These are phyloP conservation scores for Eristalis tenax DNA, from an alignment of 2,888 invertebrate species.

Conservation along the genomic window DNA sequence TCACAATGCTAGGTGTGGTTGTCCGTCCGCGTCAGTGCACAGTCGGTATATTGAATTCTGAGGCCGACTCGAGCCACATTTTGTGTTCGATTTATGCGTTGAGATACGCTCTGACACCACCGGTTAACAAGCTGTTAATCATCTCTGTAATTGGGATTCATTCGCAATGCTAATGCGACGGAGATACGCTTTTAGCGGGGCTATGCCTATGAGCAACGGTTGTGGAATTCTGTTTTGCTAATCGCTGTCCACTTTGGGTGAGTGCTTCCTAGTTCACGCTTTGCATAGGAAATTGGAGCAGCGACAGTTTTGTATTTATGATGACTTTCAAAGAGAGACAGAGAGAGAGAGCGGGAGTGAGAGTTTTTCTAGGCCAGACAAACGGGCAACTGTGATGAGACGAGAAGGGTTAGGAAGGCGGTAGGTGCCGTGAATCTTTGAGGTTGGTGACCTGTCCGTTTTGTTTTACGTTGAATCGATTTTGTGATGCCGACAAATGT, in stretches of 20 bases:
- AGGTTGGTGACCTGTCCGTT: no score
- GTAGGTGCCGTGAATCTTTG: no score
- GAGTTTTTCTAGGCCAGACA: no score
- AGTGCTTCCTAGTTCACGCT: conserved; percentile 9
- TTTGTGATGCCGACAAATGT: no score
- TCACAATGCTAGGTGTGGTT: conserved; percentile 58
- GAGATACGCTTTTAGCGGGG: conserved; percentile 10
- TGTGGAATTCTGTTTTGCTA: conserved; percentile 31
- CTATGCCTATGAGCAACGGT: conserved; percentile 21
- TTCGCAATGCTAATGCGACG: conserved; percentile 17
- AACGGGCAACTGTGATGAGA: no score
- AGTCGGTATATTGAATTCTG: background rate
- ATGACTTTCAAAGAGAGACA: no score
- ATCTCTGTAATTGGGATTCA: conserved; percentile 42
- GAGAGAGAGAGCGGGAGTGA: no score
- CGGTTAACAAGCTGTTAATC: conserved; percentile 51
- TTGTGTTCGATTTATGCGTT: background rate
- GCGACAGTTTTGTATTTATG: background rate
- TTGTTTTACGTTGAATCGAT: no score
- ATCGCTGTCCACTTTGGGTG: conserved; percentile 9
- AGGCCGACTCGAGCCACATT: background rate
- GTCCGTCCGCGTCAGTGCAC: conserved; percentile 1
- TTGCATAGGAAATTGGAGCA: conserved; percentile 1
- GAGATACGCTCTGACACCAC: conserved; percentile 29
- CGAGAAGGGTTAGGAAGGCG: no score